phyloP scores from a whole-genome alignment of 2,888 invertebrate genomes.

The Caenorhabditis uteleia region DNA sequence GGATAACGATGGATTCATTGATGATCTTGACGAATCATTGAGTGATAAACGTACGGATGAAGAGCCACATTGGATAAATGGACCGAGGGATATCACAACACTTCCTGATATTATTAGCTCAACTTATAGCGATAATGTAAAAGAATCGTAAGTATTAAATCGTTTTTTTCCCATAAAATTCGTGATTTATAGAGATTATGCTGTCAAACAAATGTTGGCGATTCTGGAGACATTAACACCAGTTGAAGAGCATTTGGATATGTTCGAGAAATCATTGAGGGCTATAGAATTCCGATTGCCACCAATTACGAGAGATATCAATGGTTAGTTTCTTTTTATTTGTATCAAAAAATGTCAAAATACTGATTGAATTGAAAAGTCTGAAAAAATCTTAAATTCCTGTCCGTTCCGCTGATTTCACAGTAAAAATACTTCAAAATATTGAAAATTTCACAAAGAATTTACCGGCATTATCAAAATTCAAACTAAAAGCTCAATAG shows the following conservation, averaged over 20 bases:
- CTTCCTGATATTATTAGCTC: constrained; percentile 37
- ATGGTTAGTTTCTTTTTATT: constrained; percentile 8
- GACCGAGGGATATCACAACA: constrained; percentile 29
- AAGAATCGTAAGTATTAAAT: constrained; percentile 31
- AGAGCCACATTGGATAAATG: constrained; percentile 36
- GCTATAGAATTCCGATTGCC: constrained; percentile 23
- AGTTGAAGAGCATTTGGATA: constrained; percentile 13
- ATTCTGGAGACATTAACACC: constrained; percentile 37
- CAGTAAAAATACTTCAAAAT: too few relatives aligned
- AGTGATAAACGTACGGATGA: constrained; percentile 7
- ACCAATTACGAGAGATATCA: constrained; percentile 7
- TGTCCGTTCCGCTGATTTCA: too few relatives aligned
- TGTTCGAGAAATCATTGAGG: constrained; percentile 19
- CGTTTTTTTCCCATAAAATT: background rate
- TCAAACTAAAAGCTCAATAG: too few relatives aligned
- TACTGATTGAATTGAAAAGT: too few relatives aligned
- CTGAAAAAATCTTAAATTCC: too few relatives aligned
- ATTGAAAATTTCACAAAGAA: too few relatives aligned
- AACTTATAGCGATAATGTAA: constrained; percentile 30
- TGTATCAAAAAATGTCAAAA: too few relatives aligned
- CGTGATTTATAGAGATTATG: constrained; percentile 36
- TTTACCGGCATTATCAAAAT: too few relatives aligned
- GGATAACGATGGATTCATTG: background rate
- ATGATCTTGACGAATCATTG: background rate
- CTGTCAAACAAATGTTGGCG: constrained; percentile 40